Evolutionary conservation across 2,797 vertebrate genomes (phyloP).

Genomic region (Sebastes cheni): DNA sequence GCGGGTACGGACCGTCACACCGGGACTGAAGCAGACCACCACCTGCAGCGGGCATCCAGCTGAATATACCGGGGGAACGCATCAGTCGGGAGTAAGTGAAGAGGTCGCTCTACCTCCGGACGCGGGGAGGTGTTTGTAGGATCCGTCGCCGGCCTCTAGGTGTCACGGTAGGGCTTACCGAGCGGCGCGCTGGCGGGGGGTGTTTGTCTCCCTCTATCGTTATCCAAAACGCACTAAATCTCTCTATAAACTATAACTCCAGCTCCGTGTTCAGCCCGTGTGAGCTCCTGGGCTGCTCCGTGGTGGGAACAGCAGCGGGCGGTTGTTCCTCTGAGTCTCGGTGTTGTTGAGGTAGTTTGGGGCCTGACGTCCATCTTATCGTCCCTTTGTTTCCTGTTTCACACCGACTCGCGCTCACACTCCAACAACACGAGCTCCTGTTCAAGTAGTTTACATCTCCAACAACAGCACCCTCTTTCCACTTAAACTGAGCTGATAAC

Average conservation of each 20-base stretch:
- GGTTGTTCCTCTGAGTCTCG: slow-evolving; percentile 18
- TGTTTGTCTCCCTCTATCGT: slow-evolving; percentile 99
- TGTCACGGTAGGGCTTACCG: slow-evolving; percentile 99
- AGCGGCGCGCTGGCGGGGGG: slow-evolving; percentile 92
- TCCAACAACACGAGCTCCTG: slow-evolving; percentile 52
- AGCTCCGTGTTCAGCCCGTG: slow-evolving; percentile 63
- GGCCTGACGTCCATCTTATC: slow-evolving; percentile 80
- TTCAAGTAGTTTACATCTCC: slow-evolving; percentile 31
- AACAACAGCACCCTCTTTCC: neutral
- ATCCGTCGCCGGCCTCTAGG: slow-evolving; percentile 98
- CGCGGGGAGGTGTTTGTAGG: slow-evolving; percentile 93
- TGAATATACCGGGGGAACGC: slow-evolving; percentile 66
- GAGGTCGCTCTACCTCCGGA: slow-evolving; percentile 31
- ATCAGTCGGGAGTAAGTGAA: slow-evolving; percentile 59
- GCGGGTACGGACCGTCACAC: slow-evolving; percentile 50
- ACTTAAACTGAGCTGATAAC: fast-evolving
- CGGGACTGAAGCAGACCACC: slow-evolving; percentile 19
- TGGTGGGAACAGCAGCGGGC: slow-evolving; percentile 32
- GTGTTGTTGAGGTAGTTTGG: slow-evolving; percentile 78
- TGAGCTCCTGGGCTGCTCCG: slow-evolving; percentile 51
- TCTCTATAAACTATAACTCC: slow-evolving; percentile 82
- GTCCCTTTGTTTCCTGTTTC: slow-evolving; percentile 89
- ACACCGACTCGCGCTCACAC: slow-evolving; percentile 79
- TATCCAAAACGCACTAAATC: slow-evolving; percentile 88
- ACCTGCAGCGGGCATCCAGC: neutral